Percentiles rank a stretch among this genome's conserved stretches.
Evolutionary conservation across 2,888 invertebrate genomes (phyloP).

Genomic region (Polyommatus iphigenia): DNA sequence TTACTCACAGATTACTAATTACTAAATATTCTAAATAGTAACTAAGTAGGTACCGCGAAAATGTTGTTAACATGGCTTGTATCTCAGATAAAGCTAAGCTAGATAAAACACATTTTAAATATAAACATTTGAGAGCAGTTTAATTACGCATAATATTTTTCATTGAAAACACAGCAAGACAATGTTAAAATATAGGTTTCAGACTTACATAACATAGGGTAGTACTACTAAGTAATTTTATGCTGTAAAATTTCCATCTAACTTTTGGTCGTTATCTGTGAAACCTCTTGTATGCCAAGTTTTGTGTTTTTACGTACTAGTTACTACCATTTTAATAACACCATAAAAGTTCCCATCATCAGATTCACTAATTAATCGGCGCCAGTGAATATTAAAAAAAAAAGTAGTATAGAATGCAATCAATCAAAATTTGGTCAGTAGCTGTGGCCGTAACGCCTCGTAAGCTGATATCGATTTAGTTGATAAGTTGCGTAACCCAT

Average conservation of each 20-base stretch:
- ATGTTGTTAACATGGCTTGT: too few relatives aligned
- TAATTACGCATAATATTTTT: too few relatives aligned
- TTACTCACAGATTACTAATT: too few relatives aligned
- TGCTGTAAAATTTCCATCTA: not conserved
- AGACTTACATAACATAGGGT: too few relatives aligned
- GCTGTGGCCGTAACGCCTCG: conserved; percentile 77
- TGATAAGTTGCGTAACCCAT: conserved; percentile 78
- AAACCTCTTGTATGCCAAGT: not conserved
- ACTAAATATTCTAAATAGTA: too few relatives aligned
- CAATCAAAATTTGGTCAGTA: conserved; percentile 79
- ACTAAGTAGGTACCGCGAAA: too few relatives aligned
- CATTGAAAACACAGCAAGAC: too few relatives aligned
- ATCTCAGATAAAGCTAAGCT: too few relatives aligned
- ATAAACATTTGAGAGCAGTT: too few relatives aligned
- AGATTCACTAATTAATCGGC: conserved; percentile 75
- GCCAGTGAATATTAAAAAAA: conserved; percentile 51
- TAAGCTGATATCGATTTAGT: conserved; percentile 78
- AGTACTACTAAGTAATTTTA: not conserved
- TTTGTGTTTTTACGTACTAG: not conserved
- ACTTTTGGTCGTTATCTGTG: not conserved
- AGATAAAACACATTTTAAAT: too few relatives aligned
- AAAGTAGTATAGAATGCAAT: conserved; percentile 64
- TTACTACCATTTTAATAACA: conserved; percentile 1
- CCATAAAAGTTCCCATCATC: conserved; percentile 50
- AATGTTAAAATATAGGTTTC: too few relatives aligned